phyloP scores from a whole-genome alignment of 2,113 vertebrate genomes.

The Chiloscyllium plagiosum region DNA sequence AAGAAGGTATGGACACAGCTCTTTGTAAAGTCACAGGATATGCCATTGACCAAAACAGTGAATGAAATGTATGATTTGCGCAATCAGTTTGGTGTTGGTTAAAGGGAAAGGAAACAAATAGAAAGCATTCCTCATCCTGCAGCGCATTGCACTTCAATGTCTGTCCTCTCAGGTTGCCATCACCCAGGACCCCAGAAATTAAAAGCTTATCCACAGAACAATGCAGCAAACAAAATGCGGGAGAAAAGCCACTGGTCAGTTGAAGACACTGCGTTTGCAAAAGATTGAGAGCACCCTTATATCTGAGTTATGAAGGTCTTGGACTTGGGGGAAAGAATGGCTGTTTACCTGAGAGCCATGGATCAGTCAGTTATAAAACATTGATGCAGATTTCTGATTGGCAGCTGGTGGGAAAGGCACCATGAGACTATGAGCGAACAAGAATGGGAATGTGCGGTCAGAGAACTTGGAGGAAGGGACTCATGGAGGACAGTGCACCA shows the following conservation, averaged over 20 bases:
- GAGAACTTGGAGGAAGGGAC: neutral
- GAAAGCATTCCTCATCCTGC: neutral
- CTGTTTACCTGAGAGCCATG: too few species aligned
- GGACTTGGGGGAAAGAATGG: neutral
- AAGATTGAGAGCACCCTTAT: neutral
- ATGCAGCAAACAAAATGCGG: neutral
- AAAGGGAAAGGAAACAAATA: neutral
- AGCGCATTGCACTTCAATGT: neutral
- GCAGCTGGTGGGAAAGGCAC: too few species aligned
- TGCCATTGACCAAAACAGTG: neutral
- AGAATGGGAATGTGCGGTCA: neutral
- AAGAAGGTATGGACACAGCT: neutral
- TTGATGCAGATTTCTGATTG: too few species aligned
- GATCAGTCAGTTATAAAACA: too few species aligned
- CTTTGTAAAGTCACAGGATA: neutral
- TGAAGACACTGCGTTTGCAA: neutral
- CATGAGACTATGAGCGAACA: neutral
- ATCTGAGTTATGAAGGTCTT: neutral
- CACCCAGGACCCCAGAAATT: neutral
- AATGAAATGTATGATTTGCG: too few species aligned
- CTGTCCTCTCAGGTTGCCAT: neutral
- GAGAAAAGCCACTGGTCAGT: neutral
- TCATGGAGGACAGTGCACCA: neutral
- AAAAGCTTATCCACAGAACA: too few species aligned
- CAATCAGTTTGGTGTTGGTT: too few species aligned